Percentiles rank a stretch among this genome's conserved stretches.
These are phyloP conservation scores for Plectus sambesii DNA, from an alignment of 1,140 invertebrate species.

Conservation along the genomic window DNA sequence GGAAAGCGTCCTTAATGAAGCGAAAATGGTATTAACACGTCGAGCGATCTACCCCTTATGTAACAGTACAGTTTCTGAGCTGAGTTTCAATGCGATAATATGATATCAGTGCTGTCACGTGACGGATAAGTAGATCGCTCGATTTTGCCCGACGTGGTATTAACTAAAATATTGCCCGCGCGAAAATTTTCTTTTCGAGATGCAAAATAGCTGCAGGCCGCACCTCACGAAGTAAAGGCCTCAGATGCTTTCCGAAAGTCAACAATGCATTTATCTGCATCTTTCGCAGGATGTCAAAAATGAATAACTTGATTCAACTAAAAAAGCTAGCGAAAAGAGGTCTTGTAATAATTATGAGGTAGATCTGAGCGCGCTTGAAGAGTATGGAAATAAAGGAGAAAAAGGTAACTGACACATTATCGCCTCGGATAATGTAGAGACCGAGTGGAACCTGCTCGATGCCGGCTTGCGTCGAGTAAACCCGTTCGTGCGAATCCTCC, in stretches of 20 bases:
- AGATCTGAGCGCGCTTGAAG: constrained; percentile 26
- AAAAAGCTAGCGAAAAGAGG: background rate
- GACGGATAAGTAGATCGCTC: too few species aligned
- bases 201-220: too few species aligned
- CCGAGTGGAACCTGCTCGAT: constrained; percentile 92
- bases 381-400: constrained; percentile 21
- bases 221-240: background rate
- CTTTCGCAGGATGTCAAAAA: background rate
- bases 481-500: constrained; percentile 91
- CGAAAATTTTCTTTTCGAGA: too few species aligned
- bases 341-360: background rate
- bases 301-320: background rate
- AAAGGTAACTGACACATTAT: constrained; percentile 69
- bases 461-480: constrained; percentile 77
- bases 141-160: too few species aligned
- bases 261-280: background rate
- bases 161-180: too few species aligned
- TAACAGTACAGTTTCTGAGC: too few species aligned
- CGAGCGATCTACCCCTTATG: too few species aligned
- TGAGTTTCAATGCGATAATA: too few species aligned
- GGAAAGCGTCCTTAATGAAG: too few species aligned
- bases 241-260: background rate
- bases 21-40: too few species aligned
- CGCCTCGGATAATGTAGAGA: constrained; percentile 88
- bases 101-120: too few species aligned